A percentile compares a stretch with the other conserved stretches of the same genome.
Evolutionary conservation across 2,113 vertebrate species (phyloP).

Genomic region (Machaerirhynchus nigripectus): DNA sequence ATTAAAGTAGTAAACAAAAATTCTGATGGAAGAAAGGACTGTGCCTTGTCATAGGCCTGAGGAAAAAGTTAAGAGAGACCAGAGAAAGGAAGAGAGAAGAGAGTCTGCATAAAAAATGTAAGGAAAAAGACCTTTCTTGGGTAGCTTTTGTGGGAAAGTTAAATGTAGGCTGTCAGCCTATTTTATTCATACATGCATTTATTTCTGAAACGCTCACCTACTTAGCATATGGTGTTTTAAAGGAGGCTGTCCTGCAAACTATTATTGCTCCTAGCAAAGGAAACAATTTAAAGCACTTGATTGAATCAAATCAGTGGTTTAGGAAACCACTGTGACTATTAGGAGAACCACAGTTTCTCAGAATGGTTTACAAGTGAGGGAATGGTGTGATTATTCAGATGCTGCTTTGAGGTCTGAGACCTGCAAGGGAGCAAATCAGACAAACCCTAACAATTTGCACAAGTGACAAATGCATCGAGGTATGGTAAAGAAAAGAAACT

Average conservation of each 20-base stretch:
- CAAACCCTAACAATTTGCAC: background rate
- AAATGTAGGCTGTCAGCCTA: background rate
- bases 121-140: background rate
- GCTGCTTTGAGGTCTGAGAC: background rate
- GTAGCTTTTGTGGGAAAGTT: background rate
- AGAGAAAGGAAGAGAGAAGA: background rate
- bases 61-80: background rate
- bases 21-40: background rate
- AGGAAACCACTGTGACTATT: background rate
- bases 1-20: background rate
- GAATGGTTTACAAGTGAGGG: background rate
- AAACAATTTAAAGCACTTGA: background rate
- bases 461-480: background rate
- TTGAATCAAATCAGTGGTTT: background rate
- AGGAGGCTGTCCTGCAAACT: background rate
- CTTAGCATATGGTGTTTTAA: background rate
- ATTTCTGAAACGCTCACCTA: background rate
- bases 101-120: background rate
- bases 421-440: background rate
- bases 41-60: background rate
- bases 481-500: background rate
- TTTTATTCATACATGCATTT: background rate
- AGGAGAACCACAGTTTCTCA: background rate
- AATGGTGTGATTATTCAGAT: background rate
- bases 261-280: background rate